These are phyloP conservation scores for Dolichopus griseipennis DNA, from an alignment of 2,888 invertebrate species.

Conservation along the genomic window DNA sequence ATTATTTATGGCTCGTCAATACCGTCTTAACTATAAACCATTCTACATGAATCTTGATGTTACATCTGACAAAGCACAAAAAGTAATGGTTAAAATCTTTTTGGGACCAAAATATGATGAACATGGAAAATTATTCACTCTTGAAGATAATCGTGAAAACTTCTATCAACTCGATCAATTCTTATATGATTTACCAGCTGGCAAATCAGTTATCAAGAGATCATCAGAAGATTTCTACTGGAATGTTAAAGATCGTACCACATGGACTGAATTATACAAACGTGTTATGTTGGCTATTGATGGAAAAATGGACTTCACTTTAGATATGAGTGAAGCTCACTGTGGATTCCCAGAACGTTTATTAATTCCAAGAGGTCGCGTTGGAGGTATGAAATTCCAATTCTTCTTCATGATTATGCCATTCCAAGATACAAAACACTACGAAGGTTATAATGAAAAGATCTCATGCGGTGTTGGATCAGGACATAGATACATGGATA, in stretches of 20 bases:
- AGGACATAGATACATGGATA: constrained; percentile 48
- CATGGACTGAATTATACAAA: constrained; percentile 43
- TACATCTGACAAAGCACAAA: constrained; percentile 49
- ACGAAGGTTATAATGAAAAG: constrained; percentile 41
- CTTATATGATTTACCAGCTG: constrained; percentile 49
- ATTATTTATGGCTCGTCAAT: constrained; percentile 50
- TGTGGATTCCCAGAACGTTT: constrained; percentile 56
- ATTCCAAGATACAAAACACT: constrained; percentile 40
- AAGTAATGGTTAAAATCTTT: constrained; percentile 56
- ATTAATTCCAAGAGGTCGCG: constrained; percentile 54
- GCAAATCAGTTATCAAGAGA: constrained; percentile 40
- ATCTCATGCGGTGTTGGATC: constrained; percentile 47
- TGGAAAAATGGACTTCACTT: constrained; percentile 41
- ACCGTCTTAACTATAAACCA: constrained; percentile 60
- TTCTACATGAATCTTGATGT: constrained; percentile 55
- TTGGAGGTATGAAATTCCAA: constrained; percentile 54
- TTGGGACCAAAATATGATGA: constrained; percentile 61
- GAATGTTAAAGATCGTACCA: constrained; percentile 51
- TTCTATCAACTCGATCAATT: constrained; percentile 59
- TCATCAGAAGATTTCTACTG: constrained; percentile 33
- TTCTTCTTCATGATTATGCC: constrained; percentile 52
- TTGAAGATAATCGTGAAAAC: constrained; percentile 51
- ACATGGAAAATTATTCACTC: constrained; percentile 43
- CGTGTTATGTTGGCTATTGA: constrained; percentile 45
- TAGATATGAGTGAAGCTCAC: constrained; percentile 45